phyloP scores from a whole-genome alignment of 2,113 vertebrate species.

The Daphoenositta chrysoptera region DNA sequence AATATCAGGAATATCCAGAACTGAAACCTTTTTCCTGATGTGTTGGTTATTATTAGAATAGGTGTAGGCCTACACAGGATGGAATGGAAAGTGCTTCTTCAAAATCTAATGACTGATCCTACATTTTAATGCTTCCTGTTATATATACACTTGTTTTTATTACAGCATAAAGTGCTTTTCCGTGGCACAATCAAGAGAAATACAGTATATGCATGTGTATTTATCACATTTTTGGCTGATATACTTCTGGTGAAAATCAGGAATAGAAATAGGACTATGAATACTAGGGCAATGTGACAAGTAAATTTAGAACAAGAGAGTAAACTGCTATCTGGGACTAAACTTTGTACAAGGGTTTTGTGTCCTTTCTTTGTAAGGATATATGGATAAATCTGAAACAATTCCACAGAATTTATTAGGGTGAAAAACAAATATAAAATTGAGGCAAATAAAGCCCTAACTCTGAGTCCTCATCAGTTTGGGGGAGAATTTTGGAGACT shows the following conservation, averaged over 20 bases:
- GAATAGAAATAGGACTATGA: neutral
- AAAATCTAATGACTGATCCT: neutral
- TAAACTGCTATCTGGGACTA: neutral
- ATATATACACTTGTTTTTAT: slow-evolving; percentile 5
- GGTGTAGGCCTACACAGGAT: neutral
- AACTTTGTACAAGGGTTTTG: neutral
- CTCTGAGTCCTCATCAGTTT: neutral
- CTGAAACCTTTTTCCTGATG: neutral
- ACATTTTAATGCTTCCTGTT: neutral
- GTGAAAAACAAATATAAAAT: neutral
- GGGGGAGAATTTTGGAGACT: neutral
- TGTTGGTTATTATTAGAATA: neutral
- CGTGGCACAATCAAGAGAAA: neutral
- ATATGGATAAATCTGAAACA: neutral
- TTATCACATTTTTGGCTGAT: neutral
- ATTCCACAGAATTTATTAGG: neutral
- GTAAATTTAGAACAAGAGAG: neutral
- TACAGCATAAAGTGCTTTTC: neutral
- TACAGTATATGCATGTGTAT: neutral
- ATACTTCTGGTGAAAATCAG: neutral
- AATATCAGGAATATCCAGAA: neutral
- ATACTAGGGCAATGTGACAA: neutral
- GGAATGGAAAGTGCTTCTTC: neutral
- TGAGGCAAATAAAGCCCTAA: neutral
- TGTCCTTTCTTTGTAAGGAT: neutral